phyloP scores from a whole-genome alignment of 2,113 vertebrate genomes.

The Anseranas semipalmata region DNA sequence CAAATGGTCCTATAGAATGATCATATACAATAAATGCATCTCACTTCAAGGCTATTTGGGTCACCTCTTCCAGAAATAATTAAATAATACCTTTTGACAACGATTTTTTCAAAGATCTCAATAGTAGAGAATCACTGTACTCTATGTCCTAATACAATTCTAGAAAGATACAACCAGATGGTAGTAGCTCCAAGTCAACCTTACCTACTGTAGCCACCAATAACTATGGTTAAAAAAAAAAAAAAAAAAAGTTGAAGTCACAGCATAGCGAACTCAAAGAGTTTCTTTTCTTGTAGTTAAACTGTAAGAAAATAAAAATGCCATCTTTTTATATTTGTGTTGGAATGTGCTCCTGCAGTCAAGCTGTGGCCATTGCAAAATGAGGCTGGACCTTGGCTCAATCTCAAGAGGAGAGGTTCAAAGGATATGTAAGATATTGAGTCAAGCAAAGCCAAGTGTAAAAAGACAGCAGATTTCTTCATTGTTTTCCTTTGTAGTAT shows the following conservation, averaged over 20 bases:
- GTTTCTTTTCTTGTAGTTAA: neutral
- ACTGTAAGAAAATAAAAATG: neutral
- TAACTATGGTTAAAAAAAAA: neutral
- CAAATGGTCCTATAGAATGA: neutral
- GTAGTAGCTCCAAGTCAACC: neutral
- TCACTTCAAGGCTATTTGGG: neutral
- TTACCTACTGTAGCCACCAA: neutral
- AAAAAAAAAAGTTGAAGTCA: neutral
- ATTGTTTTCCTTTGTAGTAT: neutral
- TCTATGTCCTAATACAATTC: neutral
- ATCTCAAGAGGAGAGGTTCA: neutral
- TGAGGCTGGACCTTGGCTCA: neutral
- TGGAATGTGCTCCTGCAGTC: neutral
- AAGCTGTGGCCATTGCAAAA: neutral
- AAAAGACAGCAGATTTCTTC: neutral
- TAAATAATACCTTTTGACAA: neutral
- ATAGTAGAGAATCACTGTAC: neutral
- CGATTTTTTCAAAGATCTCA: neutral
- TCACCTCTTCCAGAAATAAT: neutral
- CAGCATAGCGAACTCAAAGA: neutral
- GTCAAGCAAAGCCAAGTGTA: neutral
- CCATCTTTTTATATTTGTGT: neutral
- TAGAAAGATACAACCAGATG: neutral
- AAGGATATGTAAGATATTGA: neutral
- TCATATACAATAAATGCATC: neutral